These are phyloP conservation scores for Hermodice carunculata DNA, from an alignment of 2,888 invertebrate genomes.

Conservation along the genomic window DNA sequence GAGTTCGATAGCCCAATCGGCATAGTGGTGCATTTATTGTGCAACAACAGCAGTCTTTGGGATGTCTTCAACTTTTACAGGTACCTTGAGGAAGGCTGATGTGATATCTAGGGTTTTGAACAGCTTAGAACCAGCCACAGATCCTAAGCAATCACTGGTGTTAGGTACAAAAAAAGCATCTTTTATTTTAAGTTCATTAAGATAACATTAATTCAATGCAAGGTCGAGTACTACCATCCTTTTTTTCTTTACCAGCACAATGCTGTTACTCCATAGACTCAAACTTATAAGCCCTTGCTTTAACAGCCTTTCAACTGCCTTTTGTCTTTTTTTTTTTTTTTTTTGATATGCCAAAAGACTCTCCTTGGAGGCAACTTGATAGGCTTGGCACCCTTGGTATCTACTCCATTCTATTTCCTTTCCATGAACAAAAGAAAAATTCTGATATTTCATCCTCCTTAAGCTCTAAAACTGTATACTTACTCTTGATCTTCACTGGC, in stretches of 20 bases:
- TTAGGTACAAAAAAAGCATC: constrained; percentile 35
- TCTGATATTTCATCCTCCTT: too few species aligned
- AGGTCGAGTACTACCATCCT: constrained; percentile 24
- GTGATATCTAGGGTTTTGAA: constrained; percentile 41
- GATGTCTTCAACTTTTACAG: constrained; percentile 29
- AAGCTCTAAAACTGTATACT: too few species aligned
- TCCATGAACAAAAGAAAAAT: too few species aligned
- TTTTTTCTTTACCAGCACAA: constrained; percentile 30
- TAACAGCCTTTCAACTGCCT: neutral
- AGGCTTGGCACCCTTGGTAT: neutral
- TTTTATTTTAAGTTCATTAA: constrained; percentile 31
- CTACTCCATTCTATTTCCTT: neutral
- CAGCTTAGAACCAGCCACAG: constrained; percentile 34
- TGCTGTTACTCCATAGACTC: neutral
- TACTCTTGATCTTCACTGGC: too few species aligned
- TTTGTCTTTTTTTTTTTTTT: neutral
- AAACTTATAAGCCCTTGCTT: neutral
- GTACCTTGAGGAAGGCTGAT: constrained; percentile 46
- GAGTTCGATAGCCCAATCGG: constrained; percentile 41
- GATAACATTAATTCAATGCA: constrained; percentile 34
- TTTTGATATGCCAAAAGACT: neutral
- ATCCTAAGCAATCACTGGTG: constrained; percentile 30
- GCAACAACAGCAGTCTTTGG: constrained; percentile 43
- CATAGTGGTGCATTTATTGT: constrained; percentile 34
- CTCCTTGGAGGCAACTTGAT: constrained; percentile 7